Base-by-base conservation (phyloP, 2,113 vertebrate species). In the Scophthalmus maximus region DNA sequence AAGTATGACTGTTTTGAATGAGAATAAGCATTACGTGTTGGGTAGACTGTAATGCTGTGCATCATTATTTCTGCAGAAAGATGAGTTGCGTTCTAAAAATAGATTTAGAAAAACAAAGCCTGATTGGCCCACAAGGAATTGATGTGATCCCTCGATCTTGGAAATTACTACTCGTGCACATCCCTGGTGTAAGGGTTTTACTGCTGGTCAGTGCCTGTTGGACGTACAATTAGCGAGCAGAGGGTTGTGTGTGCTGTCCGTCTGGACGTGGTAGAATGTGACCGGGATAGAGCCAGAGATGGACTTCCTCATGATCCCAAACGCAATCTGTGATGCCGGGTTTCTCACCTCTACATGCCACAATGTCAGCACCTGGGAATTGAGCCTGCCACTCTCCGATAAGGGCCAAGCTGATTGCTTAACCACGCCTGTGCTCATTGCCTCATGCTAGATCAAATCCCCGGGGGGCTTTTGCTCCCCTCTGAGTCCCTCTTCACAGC, bases 331-430 rank as follows among this genome's bases (percentile, higher is more conserved):
- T 1, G 2, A 55, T 27, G 53, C 57, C 2, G 3, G 17, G 6
- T 59, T 59, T 60, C 62, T 59, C 15, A 12, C 50, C 58, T 67
- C 20, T 26, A 14, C 58, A 3, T 46, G 50, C 64, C 49, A 38
- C 60, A 34, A 18, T 55, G 81, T 59, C 69, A 46, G 55, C 60
- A 22, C 47, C 25, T 22, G 69, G 67, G 73, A 85, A 55, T 59
- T 66, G 75, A 79, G 77, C 73, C 88, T 86, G 82, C 67, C 76
- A 49, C 53, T 62, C 46, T 56, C 44, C 1, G 84, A 87, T 87
- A 90, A 88, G 62, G 42, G 64, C 68, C 58, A 58, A 58, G 61
- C 67, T 60, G 67, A 68, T 76, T 66, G 60, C 69, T 83, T 80
- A 38, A 78, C 68, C 73, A 66, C 10, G 58, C 57, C 79, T 42